These are phyloP conservation scores for Pelvicachromis taeniatus DNA, from an alignment of 2,113 vertebrate genomes.

Conservation along the genomic window DNA sequence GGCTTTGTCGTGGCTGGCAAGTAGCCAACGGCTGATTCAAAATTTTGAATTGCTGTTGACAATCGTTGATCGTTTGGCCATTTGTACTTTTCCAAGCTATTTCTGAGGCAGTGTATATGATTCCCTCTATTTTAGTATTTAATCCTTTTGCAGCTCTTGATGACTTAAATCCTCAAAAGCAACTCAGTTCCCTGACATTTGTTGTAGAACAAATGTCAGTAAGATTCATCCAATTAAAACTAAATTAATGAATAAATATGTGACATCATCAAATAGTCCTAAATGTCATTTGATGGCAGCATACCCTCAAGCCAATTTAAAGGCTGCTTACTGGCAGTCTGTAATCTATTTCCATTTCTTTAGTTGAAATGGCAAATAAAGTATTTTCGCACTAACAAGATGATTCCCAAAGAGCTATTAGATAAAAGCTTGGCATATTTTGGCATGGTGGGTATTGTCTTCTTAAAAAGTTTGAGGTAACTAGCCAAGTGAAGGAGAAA, in stretches of 20 bases:
- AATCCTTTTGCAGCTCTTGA: not conserved
- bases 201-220: not conserved
- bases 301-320: not conserved
- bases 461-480: not conserved
- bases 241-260: not conserved
- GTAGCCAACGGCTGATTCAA: constrained; percentile 5
- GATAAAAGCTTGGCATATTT: not conserved
- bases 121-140: not conserved
- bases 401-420: not conserved
- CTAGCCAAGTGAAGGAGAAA: not conserved
- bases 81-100: not conserved
- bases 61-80: constrained; percentile 32
- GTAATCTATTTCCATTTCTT: not conserved
- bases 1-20: not conserved
- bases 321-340: not conserved
- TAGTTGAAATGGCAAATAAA: not conserved
- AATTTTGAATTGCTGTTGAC: constrained; percentile 12
- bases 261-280: not conserved
- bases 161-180: not conserved
- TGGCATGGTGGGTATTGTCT: not conserved
- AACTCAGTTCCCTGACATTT: not conserved
- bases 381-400: not conserved
- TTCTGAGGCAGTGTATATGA: not conserved
- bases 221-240: constrained; percentile 2
- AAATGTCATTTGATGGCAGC: not conserved